Percentiles rank a stretch among this genome's conserved stretches.
These are phyloP conservation scores for Coluber constrictor DNA, from an alignment of 2,797 vertebrate species.

Conservation along the genomic window DNA sequence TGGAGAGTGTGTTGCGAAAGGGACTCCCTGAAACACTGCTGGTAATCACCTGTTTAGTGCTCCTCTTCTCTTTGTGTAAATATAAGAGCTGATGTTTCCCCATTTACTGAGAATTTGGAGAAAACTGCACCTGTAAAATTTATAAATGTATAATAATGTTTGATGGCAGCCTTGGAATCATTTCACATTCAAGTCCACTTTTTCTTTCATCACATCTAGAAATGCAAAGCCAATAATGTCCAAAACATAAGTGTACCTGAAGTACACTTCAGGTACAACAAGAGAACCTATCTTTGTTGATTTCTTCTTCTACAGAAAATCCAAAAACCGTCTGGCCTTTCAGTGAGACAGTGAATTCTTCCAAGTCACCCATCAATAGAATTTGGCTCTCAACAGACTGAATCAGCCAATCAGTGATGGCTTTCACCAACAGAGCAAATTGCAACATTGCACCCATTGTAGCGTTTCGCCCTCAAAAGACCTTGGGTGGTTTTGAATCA, in stretches of 20 bases:
- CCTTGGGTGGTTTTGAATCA: neutral
- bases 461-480: neutral
- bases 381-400: neutral
- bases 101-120: too few species aligned
- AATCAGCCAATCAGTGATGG: neutral
- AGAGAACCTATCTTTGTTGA: neutral
- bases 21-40: conserved; percentile 19
- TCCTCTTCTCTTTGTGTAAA: too few species aligned
- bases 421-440: neutral
- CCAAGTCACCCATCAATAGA: neutral
- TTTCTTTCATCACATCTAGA: neutral
- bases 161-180: neutral
- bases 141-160: too few species aligned
- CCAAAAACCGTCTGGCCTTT: neutral
- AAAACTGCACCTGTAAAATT: neutral
- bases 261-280: too few species aligned
- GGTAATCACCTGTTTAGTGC: neutral
- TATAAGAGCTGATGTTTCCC: neutral
- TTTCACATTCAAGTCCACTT: neutral
- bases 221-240: neutral
- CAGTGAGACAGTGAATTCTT: neutral
- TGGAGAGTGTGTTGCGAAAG: neutral
- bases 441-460: neutral
- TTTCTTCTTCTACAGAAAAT: neutral
- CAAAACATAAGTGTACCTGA: too few species aligned